Conservation (phyloP, 2,113 vertebrate genomes). For the Coturnix japonica region DNA sequence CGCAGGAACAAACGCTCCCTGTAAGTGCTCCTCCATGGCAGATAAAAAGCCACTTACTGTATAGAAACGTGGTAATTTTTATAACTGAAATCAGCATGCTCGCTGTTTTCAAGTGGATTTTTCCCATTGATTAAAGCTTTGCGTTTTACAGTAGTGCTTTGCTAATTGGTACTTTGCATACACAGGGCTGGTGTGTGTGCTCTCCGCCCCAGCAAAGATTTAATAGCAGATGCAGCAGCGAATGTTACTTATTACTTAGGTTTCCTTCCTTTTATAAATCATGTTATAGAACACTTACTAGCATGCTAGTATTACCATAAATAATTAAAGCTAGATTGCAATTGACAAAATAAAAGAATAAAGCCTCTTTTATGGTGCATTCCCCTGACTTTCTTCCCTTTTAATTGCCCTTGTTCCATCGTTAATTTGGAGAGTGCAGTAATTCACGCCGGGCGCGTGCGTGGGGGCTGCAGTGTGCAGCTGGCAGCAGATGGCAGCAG, state of each 20-base stretch:
- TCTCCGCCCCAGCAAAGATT: slow-evolving; percentile 54
- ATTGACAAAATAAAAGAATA: slow-evolving; percentile 62
- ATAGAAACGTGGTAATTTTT: slow-evolving; percentile 5
- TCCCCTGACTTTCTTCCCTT: slow-evolving; percentile 31
- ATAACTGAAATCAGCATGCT: slow-evolving; percentile 4
- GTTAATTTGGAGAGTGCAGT: slow-evolving; percentile 30
- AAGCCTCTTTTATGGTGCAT: slow-evolving; percentile 53
- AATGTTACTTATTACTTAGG: slow-evolving; percentile 32
- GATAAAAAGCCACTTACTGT: slow-evolving; percentile 12
- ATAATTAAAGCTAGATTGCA: slow-evolving; percentile 64
- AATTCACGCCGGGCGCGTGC: background rate
- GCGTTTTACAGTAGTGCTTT: slow-evolving; percentile 33
- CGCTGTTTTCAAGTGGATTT: slow-evolving; percentile 50
- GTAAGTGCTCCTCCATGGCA: background rate
- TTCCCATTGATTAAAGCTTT: slow-evolving; percentile 65
- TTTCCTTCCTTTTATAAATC: slow-evolving; percentile 65
- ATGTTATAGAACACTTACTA: background rate
- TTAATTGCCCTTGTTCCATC: slow-evolving; percentile 24
- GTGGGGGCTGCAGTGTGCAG: background rate
- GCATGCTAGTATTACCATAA: slow-evolving; percentile 55
- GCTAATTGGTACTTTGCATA: slow-evolving; percentile 63
- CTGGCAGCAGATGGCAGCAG: background rate
- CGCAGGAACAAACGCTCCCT: fast-evolving
- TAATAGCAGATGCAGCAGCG: slow-evolving; percentile 28
- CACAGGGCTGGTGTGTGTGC: slow-evolving; percentile 6